Evolutionary conservation across 2,888 invertebrate genomes (phyloP).

Genomic region (Rhogogaster chlorosoma): DNA sequence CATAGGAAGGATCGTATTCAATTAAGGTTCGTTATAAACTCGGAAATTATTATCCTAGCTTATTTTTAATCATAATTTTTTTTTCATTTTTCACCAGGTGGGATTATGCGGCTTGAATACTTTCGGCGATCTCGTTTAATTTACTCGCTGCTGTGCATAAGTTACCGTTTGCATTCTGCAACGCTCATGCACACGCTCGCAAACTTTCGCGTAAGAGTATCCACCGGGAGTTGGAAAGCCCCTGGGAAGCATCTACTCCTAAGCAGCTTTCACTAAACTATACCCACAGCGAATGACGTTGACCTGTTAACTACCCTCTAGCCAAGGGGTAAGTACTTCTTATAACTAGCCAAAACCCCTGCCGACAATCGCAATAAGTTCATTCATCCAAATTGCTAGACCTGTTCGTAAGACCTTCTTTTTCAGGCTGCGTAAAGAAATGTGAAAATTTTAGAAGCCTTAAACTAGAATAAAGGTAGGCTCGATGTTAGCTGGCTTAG

Average conservation of each 20-base stretch:
- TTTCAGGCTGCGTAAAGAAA: not conserved
- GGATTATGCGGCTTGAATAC: constrained; percentile 51
- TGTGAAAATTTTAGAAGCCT: not conserved
- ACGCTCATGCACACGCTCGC: constrained; percentile 60
- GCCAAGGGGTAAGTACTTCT: not conserved
- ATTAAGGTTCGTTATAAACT: not conserved
- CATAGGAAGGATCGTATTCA: not conserved
- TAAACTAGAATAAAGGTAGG: not conserved
- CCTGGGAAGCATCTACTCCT: constrained; percentile 57
- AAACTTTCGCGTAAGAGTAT: constrained; percentile 62
- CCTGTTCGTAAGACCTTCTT: not conserved
- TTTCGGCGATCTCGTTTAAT: constrained; percentile 61
- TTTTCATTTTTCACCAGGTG: not conserved
- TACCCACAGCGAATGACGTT: constrained; percentile 50
- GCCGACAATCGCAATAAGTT: not conserved
- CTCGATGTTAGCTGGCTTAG: not conserved
- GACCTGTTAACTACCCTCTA: constrained; percentile 47
- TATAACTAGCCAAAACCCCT: not conserved
- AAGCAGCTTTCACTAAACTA: constrained; percentile 66
- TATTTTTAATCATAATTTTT: not conserved
- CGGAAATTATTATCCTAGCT: not conserved
- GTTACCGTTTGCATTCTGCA: constrained; percentile 69
- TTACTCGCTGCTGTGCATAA: constrained; percentile 61
- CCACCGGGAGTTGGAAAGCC: constrained; percentile 59
- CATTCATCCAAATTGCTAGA: not conserved